phyloP scores from a whole-genome alignment of 2,113 vertebrate species.

The Platysternon megacephalum region DNA sequence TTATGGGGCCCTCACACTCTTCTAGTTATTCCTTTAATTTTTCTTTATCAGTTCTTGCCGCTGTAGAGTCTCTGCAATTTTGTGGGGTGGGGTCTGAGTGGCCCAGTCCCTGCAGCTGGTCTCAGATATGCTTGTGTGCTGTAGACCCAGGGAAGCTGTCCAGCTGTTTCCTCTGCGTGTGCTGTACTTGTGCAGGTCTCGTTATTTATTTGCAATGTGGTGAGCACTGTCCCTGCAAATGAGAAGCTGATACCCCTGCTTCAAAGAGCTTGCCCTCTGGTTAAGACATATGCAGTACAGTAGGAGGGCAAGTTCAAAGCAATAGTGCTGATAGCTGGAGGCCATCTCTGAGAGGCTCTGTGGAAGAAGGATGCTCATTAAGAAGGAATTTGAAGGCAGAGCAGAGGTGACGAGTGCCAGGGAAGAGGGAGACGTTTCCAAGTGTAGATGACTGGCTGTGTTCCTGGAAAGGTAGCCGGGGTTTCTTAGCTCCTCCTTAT shows the following conservation, averaged over 20 bases:
- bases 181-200: background rate
- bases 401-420: background rate
- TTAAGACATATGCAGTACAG: accelerated
- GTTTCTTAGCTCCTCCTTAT: background rate
- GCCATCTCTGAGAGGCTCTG: background rate
- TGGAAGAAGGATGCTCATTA: background rate
- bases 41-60: background rate
- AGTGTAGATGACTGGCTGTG: background rate
- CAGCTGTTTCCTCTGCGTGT: background rate
- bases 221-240: background rate
- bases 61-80: background rate
- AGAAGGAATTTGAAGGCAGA: background rate
- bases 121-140: background rate
- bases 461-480: background rate
- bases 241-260: background rate
- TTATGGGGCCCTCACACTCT: background rate
- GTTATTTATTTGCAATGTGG: background rate
- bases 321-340: background rate
- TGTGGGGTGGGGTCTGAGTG: background rate
- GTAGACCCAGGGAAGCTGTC: background rate
- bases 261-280: background rate
- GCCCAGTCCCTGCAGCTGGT: background rate
- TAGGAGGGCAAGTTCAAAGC: background rate
- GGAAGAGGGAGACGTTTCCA: background rate
- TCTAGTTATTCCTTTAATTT: background rate